Conservation (phyloP, 2,888 invertebrate species). For the Argyra leucocephala region DNA sequence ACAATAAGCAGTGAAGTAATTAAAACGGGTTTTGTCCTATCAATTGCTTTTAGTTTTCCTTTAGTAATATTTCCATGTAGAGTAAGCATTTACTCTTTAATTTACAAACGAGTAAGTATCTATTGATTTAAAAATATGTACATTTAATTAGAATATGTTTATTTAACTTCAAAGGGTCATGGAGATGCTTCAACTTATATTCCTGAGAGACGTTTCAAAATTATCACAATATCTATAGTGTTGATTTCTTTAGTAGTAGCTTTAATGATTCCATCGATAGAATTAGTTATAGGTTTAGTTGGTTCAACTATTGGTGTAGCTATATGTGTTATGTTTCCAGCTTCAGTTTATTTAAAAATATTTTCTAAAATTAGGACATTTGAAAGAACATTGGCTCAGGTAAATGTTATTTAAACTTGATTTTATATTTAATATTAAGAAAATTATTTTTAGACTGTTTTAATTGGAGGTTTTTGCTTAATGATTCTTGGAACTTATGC, state of each 20-base stretch:
- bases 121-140: neutral
- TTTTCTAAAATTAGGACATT: slow-evolving; percentile 71
- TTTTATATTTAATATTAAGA: slow-evolving; percentile 15
- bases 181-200: slow-evolving; percentile 69
- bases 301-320: slow-evolving; percentile 93
- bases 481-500: slow-evolving; percentile 87
- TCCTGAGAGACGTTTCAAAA: slow-evolving; percentile 72
- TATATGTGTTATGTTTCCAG: slow-evolving; percentile 87
- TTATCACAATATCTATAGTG: slow-evolving; percentile 73
- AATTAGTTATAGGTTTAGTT: slow-evolving; percentile 84
- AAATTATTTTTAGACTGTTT: slow-evolving; percentile 52
- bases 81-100: slow-evolving; percentile 81
- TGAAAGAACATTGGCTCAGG: slow-evolving; percentile 74
- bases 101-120: slow-evolving; percentile 65
- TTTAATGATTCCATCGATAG: slow-evolving; percentile 83
- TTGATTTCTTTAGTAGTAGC: slow-evolving; percentile 66
- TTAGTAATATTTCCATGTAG: slow-evolving; percentile 93
- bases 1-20: slow-evolving; percentile 78
- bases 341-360: slow-evolving; percentile 76
- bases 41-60: slow-evolving; percentile 93
- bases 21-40: slow-evolving; percentile 88
- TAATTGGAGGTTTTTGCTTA: slow-evolving; percentile 73
- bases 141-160: neutral
- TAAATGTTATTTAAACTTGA: slow-evolving; percentile 33
- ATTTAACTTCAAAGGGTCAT: slow-evolving; percentile 49